These are phyloP conservation scores for Crenuchus spilurus DNA, from an alignment of 2,797 vertebrate genomes.

Conservation along the genomic window DNA sequence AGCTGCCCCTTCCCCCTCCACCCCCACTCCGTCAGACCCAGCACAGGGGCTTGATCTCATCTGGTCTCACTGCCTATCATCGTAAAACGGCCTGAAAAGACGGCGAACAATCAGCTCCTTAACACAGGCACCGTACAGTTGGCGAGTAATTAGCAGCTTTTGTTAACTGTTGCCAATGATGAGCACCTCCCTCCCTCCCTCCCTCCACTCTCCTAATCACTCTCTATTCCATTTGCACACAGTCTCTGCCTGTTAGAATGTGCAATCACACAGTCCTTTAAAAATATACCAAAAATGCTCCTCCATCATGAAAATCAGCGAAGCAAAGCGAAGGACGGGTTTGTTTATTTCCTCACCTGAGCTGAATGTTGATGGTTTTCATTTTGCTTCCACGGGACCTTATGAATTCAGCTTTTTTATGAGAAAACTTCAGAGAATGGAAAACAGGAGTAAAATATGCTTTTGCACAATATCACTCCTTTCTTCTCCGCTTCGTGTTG, in stretches of 20 bases:
- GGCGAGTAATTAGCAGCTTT: slow-evolving; percentile 58
- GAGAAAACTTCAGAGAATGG: background rate
- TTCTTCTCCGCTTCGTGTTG: no score
- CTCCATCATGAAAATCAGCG: slow-evolving; percentile 10
- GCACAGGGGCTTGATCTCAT: slow-evolving; percentile 14
- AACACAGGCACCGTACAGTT: slow-evolving; percentile 38
- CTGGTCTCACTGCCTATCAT: slow-evolving; percentile 40
- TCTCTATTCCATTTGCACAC: slow-evolving; percentile 29
- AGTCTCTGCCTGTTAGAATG: slow-evolving; percentile 5
- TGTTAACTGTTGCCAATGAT: slow-evolving; percentile 49
- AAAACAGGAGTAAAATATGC: background rate
- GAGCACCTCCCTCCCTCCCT: slow-evolving; percentile 12
- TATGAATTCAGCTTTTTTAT: background rate
- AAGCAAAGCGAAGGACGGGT: background rate
- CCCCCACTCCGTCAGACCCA: background rate
- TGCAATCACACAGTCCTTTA: slow-evolving; percentile 27
- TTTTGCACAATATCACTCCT: background rate
- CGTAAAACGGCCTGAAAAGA: slow-evolving; percentile 38
- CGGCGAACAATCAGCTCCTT: slow-evolving; percentile 45
- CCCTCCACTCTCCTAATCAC: slow-evolving; percentile 35
- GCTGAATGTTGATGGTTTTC: background rate
- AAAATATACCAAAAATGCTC: slow-evolving; percentile 32
- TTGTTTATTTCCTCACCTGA: background rate
- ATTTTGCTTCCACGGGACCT: background rate
- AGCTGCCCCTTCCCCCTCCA: slow-evolving; percentile 10